A percentile compares a stretch with the other conserved stretches of the same genome.
phyloP scores from a whole-genome alignment of 37 sponge, comb jelly and placozoan species.

The Tethya wilhelma region DNA sequence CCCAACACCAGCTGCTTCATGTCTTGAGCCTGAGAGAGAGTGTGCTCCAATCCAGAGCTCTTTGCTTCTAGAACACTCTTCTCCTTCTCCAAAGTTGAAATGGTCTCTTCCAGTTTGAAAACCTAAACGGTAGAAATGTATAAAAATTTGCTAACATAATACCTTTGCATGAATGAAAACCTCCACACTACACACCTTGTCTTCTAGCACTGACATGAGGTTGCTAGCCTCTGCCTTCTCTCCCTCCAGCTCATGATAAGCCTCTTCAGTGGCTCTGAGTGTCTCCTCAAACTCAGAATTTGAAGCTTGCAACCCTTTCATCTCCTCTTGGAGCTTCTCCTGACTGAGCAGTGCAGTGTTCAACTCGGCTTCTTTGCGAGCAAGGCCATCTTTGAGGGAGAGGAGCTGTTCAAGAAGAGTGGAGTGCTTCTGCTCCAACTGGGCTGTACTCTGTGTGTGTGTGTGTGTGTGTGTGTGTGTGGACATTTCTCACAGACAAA shows the following conservation, averaged over 20 bases:
- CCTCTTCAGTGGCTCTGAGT: constrained; percentile 1
- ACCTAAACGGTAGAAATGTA: no score
- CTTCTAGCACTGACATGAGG: background rate
- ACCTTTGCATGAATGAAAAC: no score
- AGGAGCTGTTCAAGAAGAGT: constrained; percentile 16
- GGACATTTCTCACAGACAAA: no score
- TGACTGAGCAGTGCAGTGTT: background rate
- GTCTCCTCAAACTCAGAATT: constrained; percentile 14
- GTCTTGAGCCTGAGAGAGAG: background rate
- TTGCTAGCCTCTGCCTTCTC: constrained; percentile 1
- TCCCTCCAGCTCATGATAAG: background rate
- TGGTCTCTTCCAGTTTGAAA: no score
- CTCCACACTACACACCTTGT: no score
- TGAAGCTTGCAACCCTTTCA: background rate
- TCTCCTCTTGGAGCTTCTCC: background rate
- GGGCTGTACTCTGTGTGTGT: background rate
- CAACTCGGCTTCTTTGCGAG: background rate
- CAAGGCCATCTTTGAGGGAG: background rate
- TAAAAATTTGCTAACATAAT: no score
- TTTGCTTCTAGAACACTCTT: background rate
- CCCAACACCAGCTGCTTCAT: background rate
- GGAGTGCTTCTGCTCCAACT: background rate
- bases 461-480: background rate
- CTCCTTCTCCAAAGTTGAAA: background rate
- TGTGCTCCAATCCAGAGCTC: background rate